Conservation (phyloP, 2,888 invertebrate species). For the Eretmocerus hayati region DNA sequence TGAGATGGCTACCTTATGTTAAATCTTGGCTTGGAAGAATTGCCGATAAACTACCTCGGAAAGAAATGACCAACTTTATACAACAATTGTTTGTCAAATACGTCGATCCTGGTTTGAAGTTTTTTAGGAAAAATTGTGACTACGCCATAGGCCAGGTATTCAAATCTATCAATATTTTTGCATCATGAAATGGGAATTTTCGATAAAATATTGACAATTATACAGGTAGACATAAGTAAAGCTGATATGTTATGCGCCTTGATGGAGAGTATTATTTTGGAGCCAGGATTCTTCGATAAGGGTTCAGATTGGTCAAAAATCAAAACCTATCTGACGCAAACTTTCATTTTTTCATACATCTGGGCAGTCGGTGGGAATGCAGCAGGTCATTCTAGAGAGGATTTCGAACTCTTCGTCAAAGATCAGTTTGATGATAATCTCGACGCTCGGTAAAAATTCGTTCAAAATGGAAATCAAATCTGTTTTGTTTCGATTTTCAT, state of each 20-base stretch:
- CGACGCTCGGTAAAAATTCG: slow-evolving; percentile 53
- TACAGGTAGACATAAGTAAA: slow-evolving; percentile 76
- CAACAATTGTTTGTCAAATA: slow-evolving; percentile 59
- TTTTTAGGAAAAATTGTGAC: slow-evolving; percentile 62
- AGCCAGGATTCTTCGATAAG: slow-evolving; percentile 59
- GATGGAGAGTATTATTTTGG: slow-evolving; percentile 61
- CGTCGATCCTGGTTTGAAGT: slow-evolving; percentile 60
- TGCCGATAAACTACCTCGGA: slow-evolving; percentile 47
- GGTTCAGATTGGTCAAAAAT: slow-evolving; percentile 51
- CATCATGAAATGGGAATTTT: background rate
- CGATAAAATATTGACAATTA: slow-evolving; percentile 4
- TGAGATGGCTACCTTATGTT: slow-evolving; percentile 75
- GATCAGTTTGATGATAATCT: slow-evolving; percentile 64
- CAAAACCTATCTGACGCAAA: slow-evolving; percentile 62
- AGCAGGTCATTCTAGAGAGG: slow-evolving; percentile 59
- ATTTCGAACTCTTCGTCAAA: slow-evolving; percentile 64
- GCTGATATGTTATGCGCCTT: slow-evolving; percentile 68
- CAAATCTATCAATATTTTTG: background rate
- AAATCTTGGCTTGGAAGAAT: slow-evolving; percentile 66
- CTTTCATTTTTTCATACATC: slow-evolving; percentile 73
- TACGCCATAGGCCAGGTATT: slow-evolving; percentile 70
- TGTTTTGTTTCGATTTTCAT: background rate
- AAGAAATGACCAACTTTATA: slow-evolving; percentile 57
- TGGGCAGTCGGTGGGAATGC: slow-evolving; percentile 88
- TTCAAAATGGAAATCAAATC: background rate